A percentile compares a stretch with the other conserved stretches of the same genome.
Evolutionary conservation across 2,888 invertebrate genomes (phyloP).

Genomic region (Leptopterna dolabrata): DNA sequence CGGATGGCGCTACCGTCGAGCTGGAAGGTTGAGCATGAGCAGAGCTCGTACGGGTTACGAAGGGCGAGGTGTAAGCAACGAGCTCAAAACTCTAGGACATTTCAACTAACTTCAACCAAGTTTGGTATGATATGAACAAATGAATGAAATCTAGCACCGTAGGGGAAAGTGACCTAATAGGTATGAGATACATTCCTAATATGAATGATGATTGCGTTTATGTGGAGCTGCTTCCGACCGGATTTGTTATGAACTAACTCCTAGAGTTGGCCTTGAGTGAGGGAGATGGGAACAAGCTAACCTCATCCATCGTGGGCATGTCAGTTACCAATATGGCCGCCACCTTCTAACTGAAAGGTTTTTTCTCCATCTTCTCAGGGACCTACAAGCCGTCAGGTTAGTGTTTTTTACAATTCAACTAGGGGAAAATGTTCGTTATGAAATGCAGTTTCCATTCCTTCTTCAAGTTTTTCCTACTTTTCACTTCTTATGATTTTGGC

Average conservation of each 20-base stretch:
- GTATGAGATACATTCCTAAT: conserved; percentile 24
- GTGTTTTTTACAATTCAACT: not conserved
- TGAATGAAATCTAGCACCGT: no score
- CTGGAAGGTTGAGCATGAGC: not conserved
- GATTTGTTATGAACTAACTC: conserved; percentile 22
- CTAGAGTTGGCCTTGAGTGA: conserved; percentile 22
- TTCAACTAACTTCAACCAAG: no score
- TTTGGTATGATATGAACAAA: no score
- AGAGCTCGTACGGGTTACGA: no score
- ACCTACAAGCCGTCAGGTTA: conserved; percentile 13
- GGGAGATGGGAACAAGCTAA: not conserved
- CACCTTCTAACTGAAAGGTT: not conserved
- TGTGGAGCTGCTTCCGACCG: not conserved
- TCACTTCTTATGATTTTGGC: not conserved
- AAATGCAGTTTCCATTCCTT: not conserved
- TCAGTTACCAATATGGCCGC: conserved; percentile 34
- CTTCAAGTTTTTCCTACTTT: not conserved
- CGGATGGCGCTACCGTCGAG: not conserved
- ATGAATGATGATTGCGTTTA: conserved; percentile 11
- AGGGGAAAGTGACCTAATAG: conserved; percentile 30
- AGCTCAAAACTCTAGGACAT: no score
- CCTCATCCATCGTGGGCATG: not conserved
- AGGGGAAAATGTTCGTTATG: not conserved
- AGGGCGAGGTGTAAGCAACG: no score
- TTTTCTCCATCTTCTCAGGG: not conserved